These are phyloP conservation scores for Nyleta sp. DNA, from an alignment of 2,888 invertebrate genomes.

Conservation along the genomic window DNA sequence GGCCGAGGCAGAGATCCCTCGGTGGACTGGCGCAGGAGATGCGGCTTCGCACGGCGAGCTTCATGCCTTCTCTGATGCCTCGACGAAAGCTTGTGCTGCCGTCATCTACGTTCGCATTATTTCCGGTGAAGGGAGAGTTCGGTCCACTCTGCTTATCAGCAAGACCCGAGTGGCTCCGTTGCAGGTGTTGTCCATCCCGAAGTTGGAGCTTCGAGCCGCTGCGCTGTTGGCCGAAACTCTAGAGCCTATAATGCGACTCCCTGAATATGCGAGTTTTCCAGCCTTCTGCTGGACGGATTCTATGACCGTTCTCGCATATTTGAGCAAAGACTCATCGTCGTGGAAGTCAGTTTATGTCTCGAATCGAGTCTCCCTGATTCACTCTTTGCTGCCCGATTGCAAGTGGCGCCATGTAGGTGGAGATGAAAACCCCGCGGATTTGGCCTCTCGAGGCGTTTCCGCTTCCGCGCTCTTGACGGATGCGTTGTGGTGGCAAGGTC, in stretches of 20 bases:
- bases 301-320: background rate
- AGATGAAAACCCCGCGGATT: background rate
- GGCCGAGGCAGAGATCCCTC: background rate
- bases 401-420: background rate
- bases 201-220: constrained; percentile 4
- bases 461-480: background rate
- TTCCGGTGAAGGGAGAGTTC: background rate
- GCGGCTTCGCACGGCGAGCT: background rate
- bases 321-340: background rate
- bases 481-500: constrained; percentile 1
- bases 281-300: background rate
- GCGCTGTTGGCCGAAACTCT: background rate
- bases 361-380: background rate
- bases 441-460: background rate
- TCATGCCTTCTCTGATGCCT: constrained; percentile 7
- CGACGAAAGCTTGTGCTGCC: background rate
- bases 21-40: background rate
- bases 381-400: background rate
- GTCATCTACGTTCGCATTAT: background rate
- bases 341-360: background rate
- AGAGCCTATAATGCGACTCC: background rate
- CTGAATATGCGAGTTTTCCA: background rate
- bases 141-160: background rate
- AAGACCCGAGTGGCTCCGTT: constrained; percentile 4
- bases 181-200: background rate